A percentile compares a stretch with the other conserved stretches of the same genome.
Evolutionary conservation across 2,888 invertebrate species (phyloP).

Genomic region (Prenolepis imparis): DNA sequence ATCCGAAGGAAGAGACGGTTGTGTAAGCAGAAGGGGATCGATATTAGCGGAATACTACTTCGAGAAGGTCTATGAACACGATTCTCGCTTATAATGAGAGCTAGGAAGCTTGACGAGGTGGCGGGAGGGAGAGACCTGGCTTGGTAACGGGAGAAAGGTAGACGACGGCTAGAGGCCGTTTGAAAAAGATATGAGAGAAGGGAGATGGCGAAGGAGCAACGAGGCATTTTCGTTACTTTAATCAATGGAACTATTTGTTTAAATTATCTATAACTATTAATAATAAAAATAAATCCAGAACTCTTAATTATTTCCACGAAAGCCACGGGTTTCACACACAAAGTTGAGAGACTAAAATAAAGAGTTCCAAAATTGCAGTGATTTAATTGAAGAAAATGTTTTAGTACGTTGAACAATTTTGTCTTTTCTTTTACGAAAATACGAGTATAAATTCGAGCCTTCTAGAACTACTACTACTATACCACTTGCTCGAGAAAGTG

Average conservation of each 20-base stretch:
- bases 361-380: background rate
- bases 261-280: too few relatives aligned
- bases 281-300: too few relatives aligned
- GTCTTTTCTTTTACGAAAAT: background rate
- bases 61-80: slow-evolving; percentile 39
- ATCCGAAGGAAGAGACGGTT: background rate
- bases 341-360: background rate
- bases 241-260: too few relatives aligned
- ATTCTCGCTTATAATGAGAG: slow-evolving; percentile 50
- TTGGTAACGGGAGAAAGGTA: slow-evolving; percentile 51
- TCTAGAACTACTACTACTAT: background rate
- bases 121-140: slow-evolving; percentile 11
- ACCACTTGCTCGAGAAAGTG: slow-evolving; percentile 59
- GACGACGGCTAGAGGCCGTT: slow-evolving; percentile 11
- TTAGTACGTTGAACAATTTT: slow-evolving; percentile 11
- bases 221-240: too few relatives aligned
- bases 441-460: background rate
- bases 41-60: slow-evolving; percentile 41
- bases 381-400: background rate
- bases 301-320: too few relatives aligned
- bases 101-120: slow-evolving; percentile 34
- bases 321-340: too few relatives aligned
- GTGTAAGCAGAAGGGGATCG: slow-evolving; percentile 24
- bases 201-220: slow-evolving; percentile 76
- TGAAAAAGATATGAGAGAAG: slow-evolving; percentile 47